Conservation (phyloP, 2,113 vertebrate genomes). For the Rhineura floridana region DNA sequence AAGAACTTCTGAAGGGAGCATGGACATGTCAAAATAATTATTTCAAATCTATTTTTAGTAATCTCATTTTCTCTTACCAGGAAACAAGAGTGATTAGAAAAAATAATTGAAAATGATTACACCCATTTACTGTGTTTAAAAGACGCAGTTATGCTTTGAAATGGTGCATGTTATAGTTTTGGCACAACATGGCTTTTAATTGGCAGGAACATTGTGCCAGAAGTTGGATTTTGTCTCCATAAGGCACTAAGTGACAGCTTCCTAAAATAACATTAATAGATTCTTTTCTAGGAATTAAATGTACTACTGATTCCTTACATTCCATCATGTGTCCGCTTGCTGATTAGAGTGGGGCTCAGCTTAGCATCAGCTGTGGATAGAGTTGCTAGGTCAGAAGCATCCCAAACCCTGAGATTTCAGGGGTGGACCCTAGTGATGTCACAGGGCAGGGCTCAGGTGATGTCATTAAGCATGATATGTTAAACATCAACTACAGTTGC, state of each 20-base stretch:
- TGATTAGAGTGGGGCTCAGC: constrained; percentile 33
- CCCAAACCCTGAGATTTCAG: too few species aligned
- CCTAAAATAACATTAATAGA: constrained; percentile 23
- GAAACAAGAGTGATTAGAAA: constrained; percentile 18
- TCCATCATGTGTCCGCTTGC: constrained; percentile 6
- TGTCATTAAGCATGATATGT: too few species aligned
- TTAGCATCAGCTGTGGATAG: constrained; percentile 11
- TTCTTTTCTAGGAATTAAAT: constrained; percentile 28
- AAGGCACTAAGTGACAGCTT: not conserved
- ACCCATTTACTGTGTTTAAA: constrained; percentile 34
- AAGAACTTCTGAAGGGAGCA: not conserved
- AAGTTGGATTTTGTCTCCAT: constrained; percentile 8
- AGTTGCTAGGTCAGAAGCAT: too few species aligned
- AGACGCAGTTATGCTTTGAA: constrained; percentile 32
- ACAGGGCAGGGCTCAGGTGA: too few species aligned
- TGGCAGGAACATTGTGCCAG: constrained; percentile 18
- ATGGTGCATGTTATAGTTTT: constrained; percentile 5
- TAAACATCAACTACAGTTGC: too few species aligned
- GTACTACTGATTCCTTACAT: not conserved
- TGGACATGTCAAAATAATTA: constrained; percentile 21
- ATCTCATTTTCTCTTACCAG: not conserved
- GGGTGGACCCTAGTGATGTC: too few species aligned
- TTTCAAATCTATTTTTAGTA: constrained; percentile 20
- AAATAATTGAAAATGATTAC: constrained; percentile 25
- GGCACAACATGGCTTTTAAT: constrained; percentile 2